Evolutionary conservation across 2,797 vertebrate species (phyloP).

Genomic region (Ataeniobius toweri): DNA sequence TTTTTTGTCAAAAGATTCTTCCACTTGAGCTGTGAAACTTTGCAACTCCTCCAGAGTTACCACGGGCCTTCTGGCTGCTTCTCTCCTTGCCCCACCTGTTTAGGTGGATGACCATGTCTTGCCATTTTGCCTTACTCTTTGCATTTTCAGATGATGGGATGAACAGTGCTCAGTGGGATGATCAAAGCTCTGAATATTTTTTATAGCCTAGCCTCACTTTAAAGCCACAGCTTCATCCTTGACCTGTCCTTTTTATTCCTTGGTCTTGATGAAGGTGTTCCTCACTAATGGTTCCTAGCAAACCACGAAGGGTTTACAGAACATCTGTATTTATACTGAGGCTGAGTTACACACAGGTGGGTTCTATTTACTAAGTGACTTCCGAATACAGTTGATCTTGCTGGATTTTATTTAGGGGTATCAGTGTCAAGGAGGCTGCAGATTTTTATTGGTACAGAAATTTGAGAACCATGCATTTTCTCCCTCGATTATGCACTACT

Average conservation of each 20-base stretch:
- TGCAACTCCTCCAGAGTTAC: too few relatives aligned
- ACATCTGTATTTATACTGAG: neutral
- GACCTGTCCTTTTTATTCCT: too few relatives aligned
- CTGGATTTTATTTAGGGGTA: neutral
- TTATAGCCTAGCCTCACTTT: too few relatives aligned
- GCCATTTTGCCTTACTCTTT: too few relatives aligned
- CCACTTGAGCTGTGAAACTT: too few relatives aligned
- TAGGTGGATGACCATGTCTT: neutral
- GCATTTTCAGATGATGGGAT: too few relatives aligned
- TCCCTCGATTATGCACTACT: neutral
- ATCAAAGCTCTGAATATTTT: too few relatives aligned
- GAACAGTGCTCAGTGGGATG: too few relatives aligned
- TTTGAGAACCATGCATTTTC: neutral
- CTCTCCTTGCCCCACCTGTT: neutral
- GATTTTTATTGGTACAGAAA: neutral
- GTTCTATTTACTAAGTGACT: neutral
- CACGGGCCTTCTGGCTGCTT: too few relatives aligned
- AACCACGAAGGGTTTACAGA: neutral
- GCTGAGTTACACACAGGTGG: neutral
- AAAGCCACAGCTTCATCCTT: too few relatives aligned
- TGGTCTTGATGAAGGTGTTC: too few relatives aligned
- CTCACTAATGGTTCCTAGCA: neutral
- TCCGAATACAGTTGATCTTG: neutral
- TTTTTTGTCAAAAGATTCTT: too few relatives aligned
- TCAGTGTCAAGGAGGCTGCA: neutral